Conservation (phyloP, 2,888 invertebrate species). For the Mimachlamys varia region DNA sequence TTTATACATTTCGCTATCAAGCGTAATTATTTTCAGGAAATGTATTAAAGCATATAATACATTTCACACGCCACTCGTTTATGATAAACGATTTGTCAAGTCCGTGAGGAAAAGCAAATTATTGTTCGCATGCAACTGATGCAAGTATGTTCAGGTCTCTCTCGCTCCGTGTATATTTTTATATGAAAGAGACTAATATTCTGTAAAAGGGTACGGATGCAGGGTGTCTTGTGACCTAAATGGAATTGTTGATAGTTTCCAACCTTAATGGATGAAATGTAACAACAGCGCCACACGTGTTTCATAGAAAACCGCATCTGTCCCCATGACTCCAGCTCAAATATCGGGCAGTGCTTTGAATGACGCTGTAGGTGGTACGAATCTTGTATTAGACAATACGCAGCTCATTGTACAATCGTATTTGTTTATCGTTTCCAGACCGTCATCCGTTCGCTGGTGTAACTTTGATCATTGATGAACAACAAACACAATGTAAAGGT, state of each 20-base stretch:
- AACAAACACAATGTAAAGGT: no score
- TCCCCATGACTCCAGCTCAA: neutral
- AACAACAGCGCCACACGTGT: neutral
- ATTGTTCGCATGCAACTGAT: no score
- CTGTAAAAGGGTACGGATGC: neutral
- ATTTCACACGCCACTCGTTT: no score
- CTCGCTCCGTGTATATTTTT: neutral
- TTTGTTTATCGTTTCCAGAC: no score
- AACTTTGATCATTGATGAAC: no score
- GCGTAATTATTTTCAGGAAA: neutral
- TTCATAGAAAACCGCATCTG: neutral
- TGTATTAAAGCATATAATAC: neutral
- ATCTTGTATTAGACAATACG: neutral
- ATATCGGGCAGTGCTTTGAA: neutral
- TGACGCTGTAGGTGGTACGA: neutral
- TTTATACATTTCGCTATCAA: neutral
- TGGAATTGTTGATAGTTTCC: neutral
- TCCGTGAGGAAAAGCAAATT: no score
- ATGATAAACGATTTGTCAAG: no score
- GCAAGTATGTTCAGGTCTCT: no score
- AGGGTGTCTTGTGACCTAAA: neutral
- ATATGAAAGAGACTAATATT: no score
- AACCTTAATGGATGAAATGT: neutral
- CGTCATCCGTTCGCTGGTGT: no score
- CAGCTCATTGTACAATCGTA: neutral